phyloP scores from a whole-genome alignment of 2,113 vertebrate species.

The Datnioides undecimradiatus region DNA sequence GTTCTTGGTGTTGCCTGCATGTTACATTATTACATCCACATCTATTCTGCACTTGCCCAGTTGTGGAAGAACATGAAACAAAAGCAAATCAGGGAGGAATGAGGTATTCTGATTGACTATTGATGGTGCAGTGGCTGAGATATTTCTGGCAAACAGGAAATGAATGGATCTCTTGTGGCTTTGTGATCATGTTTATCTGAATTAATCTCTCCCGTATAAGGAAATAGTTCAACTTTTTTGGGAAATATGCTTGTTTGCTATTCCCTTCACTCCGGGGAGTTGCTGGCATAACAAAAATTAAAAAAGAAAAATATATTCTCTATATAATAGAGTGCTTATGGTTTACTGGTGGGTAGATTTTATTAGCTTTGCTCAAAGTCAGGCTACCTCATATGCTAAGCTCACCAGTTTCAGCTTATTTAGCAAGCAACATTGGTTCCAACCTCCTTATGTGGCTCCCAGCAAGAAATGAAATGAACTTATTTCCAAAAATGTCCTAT shows the following conservation, averaged over 20 bases:
- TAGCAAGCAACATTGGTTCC: background rate
- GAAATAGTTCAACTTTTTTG: background rate
- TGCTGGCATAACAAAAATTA: background rate
- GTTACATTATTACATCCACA: background rate
- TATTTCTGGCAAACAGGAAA: background rate
- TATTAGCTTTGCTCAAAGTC: background rate
- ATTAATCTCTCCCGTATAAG: background rate
- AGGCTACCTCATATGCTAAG: background rate
- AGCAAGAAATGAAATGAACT: background rate
- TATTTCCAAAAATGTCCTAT: background rate
- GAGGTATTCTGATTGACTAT: background rate
- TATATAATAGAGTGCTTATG: background rate
- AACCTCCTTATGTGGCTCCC: background rate
- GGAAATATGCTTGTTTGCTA: background rate
- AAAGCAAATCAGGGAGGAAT: background rate
- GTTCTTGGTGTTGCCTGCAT: background rate
- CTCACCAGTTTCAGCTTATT: background rate
- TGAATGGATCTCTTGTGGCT: background rate
- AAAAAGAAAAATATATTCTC: background rate
- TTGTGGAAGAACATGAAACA: background rate
- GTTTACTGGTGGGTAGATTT: background rate
- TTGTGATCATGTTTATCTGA: background rate
- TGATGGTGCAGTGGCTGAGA: background rate
- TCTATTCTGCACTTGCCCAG: background rate
- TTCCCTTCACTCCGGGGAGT: background rate